phyloP scores from a whole-genome alignment of 2,113 vertebrate species.

The Capreolus pygargus region DNA sequence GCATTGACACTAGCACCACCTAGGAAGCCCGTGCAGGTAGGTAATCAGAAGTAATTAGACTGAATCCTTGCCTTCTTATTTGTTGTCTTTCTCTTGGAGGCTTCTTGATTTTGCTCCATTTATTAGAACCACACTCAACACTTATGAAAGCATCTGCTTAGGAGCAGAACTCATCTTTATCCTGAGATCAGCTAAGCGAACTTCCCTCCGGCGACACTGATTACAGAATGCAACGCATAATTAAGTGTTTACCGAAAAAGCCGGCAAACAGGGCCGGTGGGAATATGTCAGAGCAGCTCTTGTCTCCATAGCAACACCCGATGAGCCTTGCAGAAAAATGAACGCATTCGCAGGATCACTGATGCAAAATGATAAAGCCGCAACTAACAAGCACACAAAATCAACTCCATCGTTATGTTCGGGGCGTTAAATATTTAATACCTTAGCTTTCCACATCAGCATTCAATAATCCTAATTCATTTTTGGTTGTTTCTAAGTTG shows the following conservation, averaged over 20 bases:
- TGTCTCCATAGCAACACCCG: constrained; percentile 62
- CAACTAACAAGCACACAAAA: background rate
- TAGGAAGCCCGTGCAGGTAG: background rate
- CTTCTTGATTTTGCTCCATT: constrained; percentile 3
- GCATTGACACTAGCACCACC: background rate
- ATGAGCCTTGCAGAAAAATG: constrained; percentile 22
- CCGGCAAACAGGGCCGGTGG: constrained; percentile 30
- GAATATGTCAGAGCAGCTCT: constrained; percentile 42
- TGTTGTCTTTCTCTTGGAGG: constrained; percentile 8
- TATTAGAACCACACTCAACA: constrained; percentile 30
- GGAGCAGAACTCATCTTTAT: background rate
- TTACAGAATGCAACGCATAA: constrained; percentile 41
- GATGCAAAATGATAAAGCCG: constrained; percentile 18
- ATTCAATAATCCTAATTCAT: background rate
- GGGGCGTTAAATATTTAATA: background rate
- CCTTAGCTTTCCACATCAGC: background rate
- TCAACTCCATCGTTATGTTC: background rate
- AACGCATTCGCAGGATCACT: background rate
- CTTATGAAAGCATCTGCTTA: background rate
- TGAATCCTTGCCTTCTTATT: background rate
- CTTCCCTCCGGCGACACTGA: constrained; percentile 18
- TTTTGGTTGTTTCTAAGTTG: background rate
- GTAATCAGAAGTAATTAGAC: background rate
- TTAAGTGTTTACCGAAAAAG: constrained; percentile 66
- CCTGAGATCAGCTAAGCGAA: constrained; percentile 40